Percentiles rank a stretch among this genome's conserved stretches.
Evolutionary conservation across 2,113 vertebrate species (phyloP).

Genomic region (Hyla sarda): DNA sequence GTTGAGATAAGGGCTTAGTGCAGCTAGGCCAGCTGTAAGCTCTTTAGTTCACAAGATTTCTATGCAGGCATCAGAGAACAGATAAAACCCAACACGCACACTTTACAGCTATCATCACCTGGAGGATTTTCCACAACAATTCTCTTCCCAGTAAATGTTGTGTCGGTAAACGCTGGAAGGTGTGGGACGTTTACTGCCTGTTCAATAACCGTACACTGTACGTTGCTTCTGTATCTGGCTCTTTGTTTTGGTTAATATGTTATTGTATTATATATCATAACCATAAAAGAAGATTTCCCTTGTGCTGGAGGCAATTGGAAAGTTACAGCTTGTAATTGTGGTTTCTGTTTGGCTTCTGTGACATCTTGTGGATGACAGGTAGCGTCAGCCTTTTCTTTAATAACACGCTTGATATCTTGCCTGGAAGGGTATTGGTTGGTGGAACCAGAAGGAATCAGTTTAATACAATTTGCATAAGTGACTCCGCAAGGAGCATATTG

Average conservation of each 20-base stretch:
- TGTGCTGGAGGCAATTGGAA: background rate
- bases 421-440: background rate
- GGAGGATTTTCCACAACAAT: slow-evolving; percentile 20
- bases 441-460: background rate
- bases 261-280: background rate
- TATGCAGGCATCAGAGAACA: slow-evolving; percentile 17
- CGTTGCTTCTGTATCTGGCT: background rate
- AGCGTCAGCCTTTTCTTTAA: slow-evolving; percentile 5
- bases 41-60: slow-evolving; percentile 32
- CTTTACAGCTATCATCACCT: slow-evolving; percentile 34
- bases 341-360: slow-evolving; percentile 8
- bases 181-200: slow-evolving; percentile 1
- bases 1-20: slow-evolving; percentile 24
- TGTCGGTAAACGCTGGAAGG: slow-evolving; percentile 5
- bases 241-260: slow-evolving; percentile 28
- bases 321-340: slow-evolving; percentile 12
- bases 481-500: background rate
- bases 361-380: slow-evolving; percentile 1
- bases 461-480: slow-evolving; percentile 5
- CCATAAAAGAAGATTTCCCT: slow-evolving; percentile 3
- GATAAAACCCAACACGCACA: slow-evolving; percentile 17
- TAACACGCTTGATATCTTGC: background rate
- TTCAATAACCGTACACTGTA: background rate
- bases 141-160: slow-evolving; percentile 21
- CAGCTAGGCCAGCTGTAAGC: slow-evolving; percentile 16